Evolutionary conservation across 2,797 vertebrate genomes (phyloP).

Genomic region (Hemitrygon akajei): DNA sequence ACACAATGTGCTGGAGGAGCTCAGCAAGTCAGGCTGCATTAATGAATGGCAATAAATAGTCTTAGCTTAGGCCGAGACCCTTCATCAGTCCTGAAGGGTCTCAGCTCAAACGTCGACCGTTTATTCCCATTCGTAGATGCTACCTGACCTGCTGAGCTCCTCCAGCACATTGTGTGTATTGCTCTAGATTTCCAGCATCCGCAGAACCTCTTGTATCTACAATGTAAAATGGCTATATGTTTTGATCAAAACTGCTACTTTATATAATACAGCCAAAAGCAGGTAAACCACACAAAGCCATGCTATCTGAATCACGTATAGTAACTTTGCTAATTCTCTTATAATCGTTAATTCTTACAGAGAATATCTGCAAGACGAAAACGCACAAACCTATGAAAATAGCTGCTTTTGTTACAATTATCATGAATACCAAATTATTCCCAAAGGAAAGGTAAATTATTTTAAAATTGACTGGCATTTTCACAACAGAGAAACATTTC

Average conservation of each 20-base stretch:
- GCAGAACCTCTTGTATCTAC: no score
- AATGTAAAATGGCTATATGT: background rate
- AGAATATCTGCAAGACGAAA: slow-evolving; percentile 23
- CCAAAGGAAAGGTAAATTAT: slow-evolving; percentile 5
- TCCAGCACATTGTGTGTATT: no score
- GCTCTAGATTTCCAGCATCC: no score
- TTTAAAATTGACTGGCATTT: slow-evolving; percentile 18
- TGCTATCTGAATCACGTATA: background rate
- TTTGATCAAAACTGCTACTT: background rate
- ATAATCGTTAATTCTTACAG: background rate
- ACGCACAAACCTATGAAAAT: background rate
- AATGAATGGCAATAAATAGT: no score
- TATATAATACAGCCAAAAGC: no score
- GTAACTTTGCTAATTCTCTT: background rate
- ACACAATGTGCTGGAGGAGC: no score
- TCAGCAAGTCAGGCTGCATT: no score
- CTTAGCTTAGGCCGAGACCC: no score
- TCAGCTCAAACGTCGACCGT: no score
- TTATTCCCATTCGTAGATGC: no score
- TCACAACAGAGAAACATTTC: slow-evolving; percentile 29
- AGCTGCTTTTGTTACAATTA: background rate
- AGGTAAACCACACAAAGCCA: background rate
- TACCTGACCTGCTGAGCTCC: no score
- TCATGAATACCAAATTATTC: slow-evolving; percentile 24
- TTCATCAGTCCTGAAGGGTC: no score